Evolutionary conservation across 1,140 invertebrate genomes (phyloP).

Genomic region (Bombus superbus): DNA sequence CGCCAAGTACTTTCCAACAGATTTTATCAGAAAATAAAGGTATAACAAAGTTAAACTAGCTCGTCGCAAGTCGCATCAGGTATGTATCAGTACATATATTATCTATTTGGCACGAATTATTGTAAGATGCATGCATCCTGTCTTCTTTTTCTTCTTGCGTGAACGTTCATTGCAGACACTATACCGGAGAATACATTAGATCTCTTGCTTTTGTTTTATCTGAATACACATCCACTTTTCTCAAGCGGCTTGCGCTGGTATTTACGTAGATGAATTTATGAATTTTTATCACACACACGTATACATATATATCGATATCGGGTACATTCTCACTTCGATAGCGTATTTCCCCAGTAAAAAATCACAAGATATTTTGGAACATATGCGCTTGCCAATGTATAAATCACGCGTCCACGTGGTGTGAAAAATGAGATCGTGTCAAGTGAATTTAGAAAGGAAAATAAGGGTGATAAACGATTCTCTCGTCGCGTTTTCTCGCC

Average conservation of each 20-base stretch:
- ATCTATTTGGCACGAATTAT: constrained; percentile 64
- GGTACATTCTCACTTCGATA: constrained; percentile 39
- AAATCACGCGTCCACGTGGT: neutral
- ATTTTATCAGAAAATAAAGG: constrained; percentile 53
- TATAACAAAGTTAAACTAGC: constrained; percentile 57
- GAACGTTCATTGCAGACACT: constrained; percentile 9
- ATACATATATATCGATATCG: constrained; percentile 37
- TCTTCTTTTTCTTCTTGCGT: neutral
- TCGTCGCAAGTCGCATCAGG: constrained; percentile 22
- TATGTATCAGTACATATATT: constrained; percentile 17
- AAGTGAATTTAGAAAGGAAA: neutral
- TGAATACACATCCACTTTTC: constrained; percentile 7
- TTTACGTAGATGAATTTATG: constrained; percentile 6
- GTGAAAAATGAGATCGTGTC: constrained; percentile 38
- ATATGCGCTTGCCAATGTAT: constrained; percentile 41
- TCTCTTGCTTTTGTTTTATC: neutral
- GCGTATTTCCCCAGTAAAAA: neutral
- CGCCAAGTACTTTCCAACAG: constrained; percentile 50
- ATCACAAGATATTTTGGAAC: constrained; percentile 26
- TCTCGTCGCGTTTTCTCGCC: neutral
- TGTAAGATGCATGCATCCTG: constrained; percentile 33
- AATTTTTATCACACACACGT: constrained; percentile 28
- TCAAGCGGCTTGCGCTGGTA: constrained; percentile 9
- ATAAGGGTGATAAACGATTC: neutral
- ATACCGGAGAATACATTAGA: constrained; percentile 1